phyloP scores from a whole-genome alignment of 1,140 invertebrate genomes.

The Drosophila prosaltans region DNA sequence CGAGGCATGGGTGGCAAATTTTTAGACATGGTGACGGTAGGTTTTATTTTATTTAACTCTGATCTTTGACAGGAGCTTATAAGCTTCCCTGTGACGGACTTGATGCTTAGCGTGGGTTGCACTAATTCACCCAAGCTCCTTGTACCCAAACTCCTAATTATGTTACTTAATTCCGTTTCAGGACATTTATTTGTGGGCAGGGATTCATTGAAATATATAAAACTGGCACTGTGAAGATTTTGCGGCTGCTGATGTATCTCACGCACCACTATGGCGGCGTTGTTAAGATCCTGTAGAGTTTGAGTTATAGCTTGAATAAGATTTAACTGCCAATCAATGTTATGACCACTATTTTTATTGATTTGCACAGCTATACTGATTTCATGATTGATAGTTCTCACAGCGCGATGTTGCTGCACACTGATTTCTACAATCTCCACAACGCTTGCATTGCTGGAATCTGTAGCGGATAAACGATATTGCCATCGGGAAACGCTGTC shows the following conservation, averaged over 20 bases:
- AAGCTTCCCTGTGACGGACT: conserved; percentile 86
- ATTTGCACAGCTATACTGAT: conserved; percentile 88
- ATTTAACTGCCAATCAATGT: conserved; percentile 89
- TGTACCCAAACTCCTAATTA: conserved; percentile 84
- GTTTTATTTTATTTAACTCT: conserved; percentile 81
- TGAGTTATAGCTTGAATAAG: conserved; percentile 85
- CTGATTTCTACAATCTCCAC: conserved; percentile 89
- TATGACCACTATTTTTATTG: conserved; percentile 85
- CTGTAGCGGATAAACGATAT: conserved; percentile 90
- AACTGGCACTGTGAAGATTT: conserved; percentile 85
- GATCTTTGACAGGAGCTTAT: conserved; percentile 86
- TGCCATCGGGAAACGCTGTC: conserved; percentile 92
- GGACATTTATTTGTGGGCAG: conserved; percentile 91
- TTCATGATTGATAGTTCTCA: conserved; percentile 91
- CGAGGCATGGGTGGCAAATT: conserved; percentile 90
- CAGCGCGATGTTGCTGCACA: conserved; percentile 91
- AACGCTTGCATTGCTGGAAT: conserved; percentile 88
- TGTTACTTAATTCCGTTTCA: conserved; percentile 87
- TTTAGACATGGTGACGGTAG: conserved; percentile 84
- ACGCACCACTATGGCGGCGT: conserved; percentile 67
- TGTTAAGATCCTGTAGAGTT: conserved; percentile 64
- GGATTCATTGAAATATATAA: conserved; percentile 95
- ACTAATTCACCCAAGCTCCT: conserved; percentile 85
- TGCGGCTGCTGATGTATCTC: conserved; percentile 63
- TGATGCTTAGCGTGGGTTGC: conserved; percentile 86